These are phyloP conservation scores for Cantharis rustica DNA, from an alignment of 2,888 invertebrate species.

Conservation along the genomic window DNA sequence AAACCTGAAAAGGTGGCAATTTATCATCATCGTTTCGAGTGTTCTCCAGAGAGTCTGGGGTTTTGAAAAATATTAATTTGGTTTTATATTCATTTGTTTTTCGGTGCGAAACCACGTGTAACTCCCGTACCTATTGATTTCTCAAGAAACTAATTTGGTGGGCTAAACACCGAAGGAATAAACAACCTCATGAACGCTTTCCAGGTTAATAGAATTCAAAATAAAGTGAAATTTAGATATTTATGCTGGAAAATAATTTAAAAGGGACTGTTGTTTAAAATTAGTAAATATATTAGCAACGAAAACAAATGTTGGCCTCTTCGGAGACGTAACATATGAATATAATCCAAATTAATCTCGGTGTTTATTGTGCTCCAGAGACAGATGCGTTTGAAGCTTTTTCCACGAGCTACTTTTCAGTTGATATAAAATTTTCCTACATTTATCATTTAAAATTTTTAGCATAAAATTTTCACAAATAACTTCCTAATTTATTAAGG, in stretches of 20 bases:
- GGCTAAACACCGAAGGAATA: background rate
- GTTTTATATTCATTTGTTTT: background rate
- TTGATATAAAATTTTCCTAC: background rate
- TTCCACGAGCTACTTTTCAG: background rate
- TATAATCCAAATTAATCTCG: constrained; percentile 18
- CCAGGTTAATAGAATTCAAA: background rate
- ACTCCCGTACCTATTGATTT: background rate
- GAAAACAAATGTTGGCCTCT: background rate
- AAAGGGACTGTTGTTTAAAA: background rate
- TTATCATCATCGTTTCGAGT: background rate
- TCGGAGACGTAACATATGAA: constrained; percentile 13
- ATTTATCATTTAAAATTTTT: background rate
- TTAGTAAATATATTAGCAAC: background rate
- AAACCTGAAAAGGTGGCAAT: background rate
- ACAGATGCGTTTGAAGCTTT: constrained; percentile 3
- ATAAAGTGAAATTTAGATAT: background rate
- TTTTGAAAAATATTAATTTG: background rate
- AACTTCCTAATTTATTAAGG: background rate
- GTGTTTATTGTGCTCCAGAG: constrained; percentile 17
- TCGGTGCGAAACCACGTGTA: background rate
- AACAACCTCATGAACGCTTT: background rate
- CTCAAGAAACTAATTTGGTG: background rate
- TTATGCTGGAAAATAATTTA: background rate
- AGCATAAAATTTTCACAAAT: background rate
- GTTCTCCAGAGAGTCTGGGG: background rate